These are phyloP conservation scores for Lypha dubia DNA, from an alignment of 2,888 invertebrate genomes.

Conservation along the genomic window DNA sequence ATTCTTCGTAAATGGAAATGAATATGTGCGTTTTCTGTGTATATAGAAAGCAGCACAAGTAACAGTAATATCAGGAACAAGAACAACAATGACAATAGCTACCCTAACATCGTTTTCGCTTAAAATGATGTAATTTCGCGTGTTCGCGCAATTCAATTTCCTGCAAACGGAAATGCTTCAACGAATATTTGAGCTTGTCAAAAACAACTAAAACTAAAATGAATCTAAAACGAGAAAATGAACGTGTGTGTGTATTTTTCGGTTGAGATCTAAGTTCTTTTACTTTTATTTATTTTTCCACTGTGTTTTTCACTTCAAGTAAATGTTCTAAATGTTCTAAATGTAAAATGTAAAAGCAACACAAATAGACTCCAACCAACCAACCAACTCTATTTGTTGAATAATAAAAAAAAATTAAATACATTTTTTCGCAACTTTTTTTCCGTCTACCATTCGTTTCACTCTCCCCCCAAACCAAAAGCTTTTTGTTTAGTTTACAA, in stretches of 20 bases:
- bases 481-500: slow-evolving; percentile 45
- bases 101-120: slow-evolving; percentile 68
- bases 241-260: slow-evolving; percentile 58
- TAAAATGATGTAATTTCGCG: slow-evolving; percentile 82
- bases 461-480: too few species aligned
- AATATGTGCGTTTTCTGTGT: slow-evolving; percentile 13
- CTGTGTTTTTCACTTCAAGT: slow-evolving; percentile 51
- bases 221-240: slow-evolving; percentile 45
- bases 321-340: slow-evolving; percentile 58
- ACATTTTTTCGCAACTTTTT: slow-evolving; percentile 15
- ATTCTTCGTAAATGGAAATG: slow-evolving; percentile 10
- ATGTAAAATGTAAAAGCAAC: slow-evolving; percentile 47
- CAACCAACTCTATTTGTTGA: slow-evolving; percentile 41
- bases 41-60: slow-evolving; percentile 1
- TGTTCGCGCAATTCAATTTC: slow-evolving; percentile 82
- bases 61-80: background rate
- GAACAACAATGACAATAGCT: background rate
- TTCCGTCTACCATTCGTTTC: slow-evolving; percentile 39
- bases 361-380: slow-evolving; percentile 63
- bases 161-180: slow-evolving; percentile 80
- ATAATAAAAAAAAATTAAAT: slow-evolving; percentile 16
- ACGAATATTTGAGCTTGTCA: slow-evolving; percentile 75
- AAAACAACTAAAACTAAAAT: slow-evolving; percentile 66
- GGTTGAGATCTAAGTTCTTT: slow-evolving; percentile 47
- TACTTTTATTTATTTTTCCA: background rate